Base-by-base conservation (phyloP, 2,888 invertebrate species). In the Brachyptera putata region DNA sequence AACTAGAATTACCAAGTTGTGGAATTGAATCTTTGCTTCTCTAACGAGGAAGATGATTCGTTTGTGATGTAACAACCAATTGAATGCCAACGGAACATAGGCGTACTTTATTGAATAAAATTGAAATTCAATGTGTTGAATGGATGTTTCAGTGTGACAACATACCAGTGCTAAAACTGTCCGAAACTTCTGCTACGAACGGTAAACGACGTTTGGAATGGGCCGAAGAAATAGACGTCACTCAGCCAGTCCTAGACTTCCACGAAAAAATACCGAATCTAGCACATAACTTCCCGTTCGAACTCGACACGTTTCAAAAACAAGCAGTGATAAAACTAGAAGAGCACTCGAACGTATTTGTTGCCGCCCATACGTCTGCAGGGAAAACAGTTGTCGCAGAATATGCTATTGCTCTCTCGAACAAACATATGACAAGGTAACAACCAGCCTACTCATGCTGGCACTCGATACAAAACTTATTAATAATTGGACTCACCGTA, bases 301-400 rank as follows among this genome's bases (percentile, higher is more conserved):
- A 95, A 69, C 78, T 98, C 70, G 99, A 99, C 75, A 90, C 85
- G 22, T 99, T 99, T 73, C 99, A 99, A 73, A 96, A 99, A 76
- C 91, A 92, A 80, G 97, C 99, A 1, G 93, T 99, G 62, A 76
- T 97, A 4, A 92, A 91, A 73, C 76, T 99, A 58, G 98, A 99
- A 76, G 87, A 91, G 69, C 89, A 92, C 13, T 89, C 95, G 68
- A 94, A 95, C 73, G 95, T 99, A 0, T 98, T 99, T 75, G 97
- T 99, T 0, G 96, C 99, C 0, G 99, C 99, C 0, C 99, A 99
- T 72, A 99, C 99, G 0, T 99, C 99, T 0, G 99, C 99, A 1
- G 95, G 92, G 22, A 99, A 99, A 79, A 99, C 99, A 0, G 98
- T 96, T 0, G 96, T 99, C 1, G 99, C 99, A 0, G 99, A 99